Conservation (phyloP, 2,797 vertebrate genomes). For the Picus viridis region DNA sequence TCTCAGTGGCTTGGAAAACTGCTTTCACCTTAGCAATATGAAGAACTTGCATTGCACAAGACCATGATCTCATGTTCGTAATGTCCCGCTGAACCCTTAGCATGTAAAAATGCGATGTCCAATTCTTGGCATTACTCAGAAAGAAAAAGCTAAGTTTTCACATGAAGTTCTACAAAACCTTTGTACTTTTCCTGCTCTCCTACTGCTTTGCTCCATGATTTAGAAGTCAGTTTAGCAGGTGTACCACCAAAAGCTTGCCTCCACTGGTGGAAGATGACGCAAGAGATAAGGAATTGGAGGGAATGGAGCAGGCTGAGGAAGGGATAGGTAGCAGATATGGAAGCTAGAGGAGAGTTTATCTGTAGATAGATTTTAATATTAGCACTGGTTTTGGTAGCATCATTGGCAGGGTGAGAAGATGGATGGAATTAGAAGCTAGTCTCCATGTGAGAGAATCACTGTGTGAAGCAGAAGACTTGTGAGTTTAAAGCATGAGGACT, state of each 20-base stretch:
- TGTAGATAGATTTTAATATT: background rate
- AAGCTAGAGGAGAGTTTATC: background rate
- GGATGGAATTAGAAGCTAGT: background rate
- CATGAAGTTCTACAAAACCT: background rate
- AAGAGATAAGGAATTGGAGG: background rate
- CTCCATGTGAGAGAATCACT: background rate
- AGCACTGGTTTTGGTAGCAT: background rate
- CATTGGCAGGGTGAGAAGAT: background rate
- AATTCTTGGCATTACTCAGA: background rate
- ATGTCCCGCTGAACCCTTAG: accelerated
- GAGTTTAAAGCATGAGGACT: background rate
- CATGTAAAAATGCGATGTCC: background rate
- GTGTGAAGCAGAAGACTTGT: background rate
- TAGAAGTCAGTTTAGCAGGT: background rate
- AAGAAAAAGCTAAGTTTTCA: background rate
- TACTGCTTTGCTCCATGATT: background rate
- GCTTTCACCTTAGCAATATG: background rate
- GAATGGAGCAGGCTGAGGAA: background rate
- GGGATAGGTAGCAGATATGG: background rate
- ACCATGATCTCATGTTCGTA: background rate
- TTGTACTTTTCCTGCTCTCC: background rate
- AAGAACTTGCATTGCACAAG: background rate
- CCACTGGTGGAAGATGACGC: background rate
- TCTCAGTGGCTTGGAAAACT: background rate
- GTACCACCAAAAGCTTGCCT: background rate